Conservation (phyloP, 2,888 invertebrate species). For the Meghimatium bilineatum region DNA sequence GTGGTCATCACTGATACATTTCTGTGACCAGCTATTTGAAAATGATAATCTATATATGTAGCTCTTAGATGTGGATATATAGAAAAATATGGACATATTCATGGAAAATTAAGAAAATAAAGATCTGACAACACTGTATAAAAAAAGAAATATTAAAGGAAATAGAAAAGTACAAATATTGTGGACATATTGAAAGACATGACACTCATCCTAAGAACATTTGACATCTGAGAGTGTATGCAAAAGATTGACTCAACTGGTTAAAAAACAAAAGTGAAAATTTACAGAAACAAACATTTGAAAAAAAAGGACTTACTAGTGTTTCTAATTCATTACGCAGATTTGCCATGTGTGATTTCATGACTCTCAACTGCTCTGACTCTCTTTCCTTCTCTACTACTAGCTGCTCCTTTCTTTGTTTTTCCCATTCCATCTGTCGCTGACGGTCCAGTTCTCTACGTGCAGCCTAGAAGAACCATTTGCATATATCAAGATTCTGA, state of each 20-base stretch:
- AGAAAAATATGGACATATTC: no score
- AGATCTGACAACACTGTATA: no score
- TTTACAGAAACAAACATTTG: not conserved
- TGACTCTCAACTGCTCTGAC: constrained; percentile 70
- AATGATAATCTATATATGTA: not conserved
- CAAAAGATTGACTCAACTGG: not conserved
- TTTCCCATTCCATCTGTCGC: constrained; percentile 96
- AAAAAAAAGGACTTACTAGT: constrained; percentile 73
- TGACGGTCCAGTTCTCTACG: constrained; percentile 93
- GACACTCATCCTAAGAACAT: no score
- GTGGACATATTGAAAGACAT: no score
- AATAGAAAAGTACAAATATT: no score
- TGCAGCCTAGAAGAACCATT: constrained; percentile 71
- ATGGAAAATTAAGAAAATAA: no score
- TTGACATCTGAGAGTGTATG: not conserved
- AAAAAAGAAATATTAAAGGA: no score
- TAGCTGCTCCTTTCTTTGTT: constrained; percentile 90
- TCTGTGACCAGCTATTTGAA: not conserved
- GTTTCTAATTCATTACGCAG: constrained; percentile 74
- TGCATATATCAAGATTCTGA: no score
- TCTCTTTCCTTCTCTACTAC: constrained; percentile 81
- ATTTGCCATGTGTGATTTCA: constrained; percentile 71
- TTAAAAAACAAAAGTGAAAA: not conserved
- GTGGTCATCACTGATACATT: no score
- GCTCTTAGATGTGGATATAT: no score